Evolutionary conservation across 2,888 invertebrate species (phyloP).

Genomic region (Timema cristinae): DNA sequence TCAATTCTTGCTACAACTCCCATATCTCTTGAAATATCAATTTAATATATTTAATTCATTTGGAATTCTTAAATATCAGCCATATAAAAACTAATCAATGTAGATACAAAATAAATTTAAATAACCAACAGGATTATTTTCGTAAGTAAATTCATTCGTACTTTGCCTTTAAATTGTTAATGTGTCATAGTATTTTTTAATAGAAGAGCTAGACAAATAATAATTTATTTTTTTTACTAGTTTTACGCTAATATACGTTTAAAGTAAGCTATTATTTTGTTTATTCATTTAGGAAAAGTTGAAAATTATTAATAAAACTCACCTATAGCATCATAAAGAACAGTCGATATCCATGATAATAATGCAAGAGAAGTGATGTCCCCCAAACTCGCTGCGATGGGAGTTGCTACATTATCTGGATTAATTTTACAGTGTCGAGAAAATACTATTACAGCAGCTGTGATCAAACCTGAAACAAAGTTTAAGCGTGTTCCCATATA

Average conservation of each 20-base stretch:
- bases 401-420: constrained; percentile 77
- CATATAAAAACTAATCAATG: too few species aligned
- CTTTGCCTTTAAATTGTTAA: too few species aligned
- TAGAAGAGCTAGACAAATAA: background rate
- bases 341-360: constrained; percentile 55
- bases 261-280: background rate
- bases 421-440: constrained; percentile 67
- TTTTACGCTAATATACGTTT: background rate
- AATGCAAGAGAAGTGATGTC: constrained; percentile 68
- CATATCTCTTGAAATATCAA: too few species aligned
- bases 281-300: background rate
- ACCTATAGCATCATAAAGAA: constrained; percentile 56
- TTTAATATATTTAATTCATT: too few species aligned
- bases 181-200: background rate
- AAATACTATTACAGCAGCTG: constrained; percentile 66
- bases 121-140: too few species aligned
- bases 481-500: too few species aligned
- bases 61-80: too few species aligned
- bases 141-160: too few species aligned
- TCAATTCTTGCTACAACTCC: too few species aligned
- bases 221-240: background rate
- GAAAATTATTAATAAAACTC: constrained; percentile 33
- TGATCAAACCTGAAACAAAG: constrained; percentile 51
- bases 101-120: too few species aligned
- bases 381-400: constrained; percentile 75